A percentile compares a stretch with the other conserved stretches of the same genome.
These are phyloP conservation scores for Mionectes macconnelli DNA, from an alignment of 2,113 vertebrate genomes.

Conservation along the genomic window DNA sequence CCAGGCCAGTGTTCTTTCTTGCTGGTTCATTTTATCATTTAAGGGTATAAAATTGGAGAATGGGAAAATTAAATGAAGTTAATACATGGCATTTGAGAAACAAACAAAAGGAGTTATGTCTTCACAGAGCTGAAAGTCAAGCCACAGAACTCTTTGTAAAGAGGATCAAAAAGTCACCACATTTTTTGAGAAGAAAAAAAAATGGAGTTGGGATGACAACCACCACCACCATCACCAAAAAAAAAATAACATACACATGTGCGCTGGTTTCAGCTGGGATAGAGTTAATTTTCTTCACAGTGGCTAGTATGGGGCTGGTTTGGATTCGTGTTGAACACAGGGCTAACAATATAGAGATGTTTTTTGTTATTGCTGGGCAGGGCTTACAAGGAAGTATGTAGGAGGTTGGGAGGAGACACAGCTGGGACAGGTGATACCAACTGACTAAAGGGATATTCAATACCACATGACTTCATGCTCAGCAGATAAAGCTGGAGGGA, in stretches of 20 bases:
- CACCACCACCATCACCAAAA: neutral
- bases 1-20: neutral
- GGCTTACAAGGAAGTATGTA: neutral
- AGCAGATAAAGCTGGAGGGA: neutral
- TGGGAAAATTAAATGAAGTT: neutral
- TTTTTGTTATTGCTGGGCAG: neutral
- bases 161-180: neutral
- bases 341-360: neutral
- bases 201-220: neutral
- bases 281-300: neutral
- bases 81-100: neutral
- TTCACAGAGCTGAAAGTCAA: neutral
- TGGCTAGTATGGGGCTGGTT: neutral
- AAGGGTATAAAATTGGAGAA: neutral
- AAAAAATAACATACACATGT: neutral
- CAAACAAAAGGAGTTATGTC: neutral
- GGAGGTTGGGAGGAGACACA: neutral
- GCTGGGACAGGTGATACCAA: neutral
- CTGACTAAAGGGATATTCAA: neutral
- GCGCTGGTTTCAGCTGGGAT: neutral
- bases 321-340: neutral
- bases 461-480: neutral
- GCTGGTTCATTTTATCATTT: neutral
- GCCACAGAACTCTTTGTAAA: neutral
- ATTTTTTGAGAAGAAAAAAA: neutral